Evolutionary conservation across 2,113 vertebrate species (phyloP).

Genomic region (Chiloscyllium plagiosum): DNA sequence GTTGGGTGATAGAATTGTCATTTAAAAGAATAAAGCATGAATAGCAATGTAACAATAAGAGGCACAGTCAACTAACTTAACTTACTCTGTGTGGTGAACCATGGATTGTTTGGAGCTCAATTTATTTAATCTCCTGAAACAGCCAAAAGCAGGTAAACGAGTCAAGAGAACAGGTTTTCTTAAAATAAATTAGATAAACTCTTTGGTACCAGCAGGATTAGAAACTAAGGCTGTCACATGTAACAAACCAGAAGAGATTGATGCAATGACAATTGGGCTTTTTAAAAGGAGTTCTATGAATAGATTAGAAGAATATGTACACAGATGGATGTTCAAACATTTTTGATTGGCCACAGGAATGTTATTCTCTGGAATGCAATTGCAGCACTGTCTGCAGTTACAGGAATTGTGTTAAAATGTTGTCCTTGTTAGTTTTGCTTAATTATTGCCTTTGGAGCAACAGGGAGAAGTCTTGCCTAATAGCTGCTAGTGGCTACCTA

Average conservation of each 20-base stretch:
- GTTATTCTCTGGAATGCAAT: conserved; percentile 17
- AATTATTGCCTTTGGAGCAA: neutral
- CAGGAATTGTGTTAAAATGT: neutral
- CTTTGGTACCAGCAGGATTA: neutral
- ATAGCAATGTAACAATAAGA: neutral
- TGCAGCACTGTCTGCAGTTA: neutral
- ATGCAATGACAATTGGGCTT: neutral
- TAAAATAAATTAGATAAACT: neutral
- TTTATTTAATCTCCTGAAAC: neutral
- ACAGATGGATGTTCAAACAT: neutral
- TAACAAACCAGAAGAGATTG: neutral
- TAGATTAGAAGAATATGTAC: neutral
- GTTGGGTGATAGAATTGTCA: neutral
- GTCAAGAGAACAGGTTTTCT: neutral
- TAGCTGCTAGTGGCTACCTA: neutral
- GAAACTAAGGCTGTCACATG: neutral
- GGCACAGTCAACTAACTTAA: neutral
- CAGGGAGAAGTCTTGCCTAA: neutral
- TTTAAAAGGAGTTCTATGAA: neutral
- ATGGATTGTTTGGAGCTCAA: neutral
- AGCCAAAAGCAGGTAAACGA: neutral
- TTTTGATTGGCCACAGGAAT: neutral
- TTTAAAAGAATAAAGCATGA: neutral
- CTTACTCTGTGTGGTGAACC: neutral
- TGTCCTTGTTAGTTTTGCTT: neutral